Percentiles rank a stretch among this genome's conserved stretches.
These are phyloP conservation scores for Ctenomys sociabilis DNA, from an alignment of 2,113 vertebrate genomes.

Conservation along the genomic window DNA sequence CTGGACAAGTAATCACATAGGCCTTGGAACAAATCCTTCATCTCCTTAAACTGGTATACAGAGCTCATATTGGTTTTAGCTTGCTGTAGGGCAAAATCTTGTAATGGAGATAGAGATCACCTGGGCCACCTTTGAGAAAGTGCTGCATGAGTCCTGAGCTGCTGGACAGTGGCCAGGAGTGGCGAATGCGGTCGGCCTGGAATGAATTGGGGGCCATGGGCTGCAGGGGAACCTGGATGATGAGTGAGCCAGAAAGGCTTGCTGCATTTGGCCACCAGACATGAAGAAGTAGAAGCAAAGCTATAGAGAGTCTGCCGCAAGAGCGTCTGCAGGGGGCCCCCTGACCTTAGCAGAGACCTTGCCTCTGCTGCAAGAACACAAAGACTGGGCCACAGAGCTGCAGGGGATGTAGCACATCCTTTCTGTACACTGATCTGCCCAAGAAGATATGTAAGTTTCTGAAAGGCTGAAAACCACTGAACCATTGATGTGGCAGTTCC, in stretches of 20 bases:
- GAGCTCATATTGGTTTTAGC: not conserved
- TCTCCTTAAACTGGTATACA: not conserved
- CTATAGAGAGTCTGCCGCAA: not conserved
- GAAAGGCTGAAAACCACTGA: not conserved
- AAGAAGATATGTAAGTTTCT: not conserved
- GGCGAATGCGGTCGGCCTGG: not conserved
- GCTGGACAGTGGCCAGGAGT: not conserved
- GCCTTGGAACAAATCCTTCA: not conserved
- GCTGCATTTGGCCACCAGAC: not conserved
- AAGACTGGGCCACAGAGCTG: not conserved
- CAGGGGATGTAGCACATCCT: not conserved
- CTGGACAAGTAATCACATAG: not conserved
- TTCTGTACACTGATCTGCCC: not conserved
- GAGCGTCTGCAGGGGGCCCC: not conserved
- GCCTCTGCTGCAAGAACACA: not conserved
- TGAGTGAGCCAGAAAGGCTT: not conserved
- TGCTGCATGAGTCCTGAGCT: not conserved
- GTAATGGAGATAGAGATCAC: not conserved
- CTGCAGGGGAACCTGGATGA: not conserved
- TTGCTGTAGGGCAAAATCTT: not conserved
- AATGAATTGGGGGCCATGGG: not conserved
- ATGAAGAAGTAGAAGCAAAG: not conserved
- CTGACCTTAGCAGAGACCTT: not conserved
- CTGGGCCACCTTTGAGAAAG: not conserved
- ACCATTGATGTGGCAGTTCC: not conserved